phyloP scores from a whole-genome alignment of 2,888 invertebrate genomes.

The Petrolisthes manimaculis region DNA sequence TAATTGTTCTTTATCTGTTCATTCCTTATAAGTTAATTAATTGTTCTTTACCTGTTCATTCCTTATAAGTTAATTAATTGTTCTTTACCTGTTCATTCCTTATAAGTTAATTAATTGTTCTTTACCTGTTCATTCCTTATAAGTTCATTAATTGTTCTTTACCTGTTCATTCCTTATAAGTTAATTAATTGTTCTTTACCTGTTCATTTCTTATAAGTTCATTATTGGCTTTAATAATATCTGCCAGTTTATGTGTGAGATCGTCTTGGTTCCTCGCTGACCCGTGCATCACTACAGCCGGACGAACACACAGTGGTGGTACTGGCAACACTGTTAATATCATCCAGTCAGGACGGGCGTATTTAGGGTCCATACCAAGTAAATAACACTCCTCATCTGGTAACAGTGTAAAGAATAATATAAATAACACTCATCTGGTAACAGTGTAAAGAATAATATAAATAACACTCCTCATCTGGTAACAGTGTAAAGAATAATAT shows the following conservation, averaged over 20 bases:
- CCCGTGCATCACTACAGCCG: conserved; percentile 99
- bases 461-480: conserved; percentile 92
- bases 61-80: no score
- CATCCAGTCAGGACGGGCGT: conserved; percentile 99
- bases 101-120: no score
- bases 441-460: conserved; percentile 69
- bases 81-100: no score
- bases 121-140: no score
- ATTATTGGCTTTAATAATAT: conserved; percentile 98
- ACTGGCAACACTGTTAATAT: conserved; percentile 97
- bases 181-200: no score
- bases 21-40: no score
- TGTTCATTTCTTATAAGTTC: conserved; percentile 95
- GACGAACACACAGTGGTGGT: conserved; percentile 94
- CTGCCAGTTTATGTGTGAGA: conserved; percentile 97
- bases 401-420: not conserved
- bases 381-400: conserved; percentile 95
- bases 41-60: no score
- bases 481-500: not conserved
- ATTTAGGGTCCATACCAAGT: conserved; percentile 95
- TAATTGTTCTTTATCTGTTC: no score
- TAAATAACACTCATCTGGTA: not conserved
- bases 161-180: no score
- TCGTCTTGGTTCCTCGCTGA: conserved; percentile 98
- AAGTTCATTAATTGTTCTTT: no score